A percentile compares a stretch with the other conserved stretches of the same genome.
Evolutionary conservation across 2,113 vertebrate genomes (phyloP).

Genomic region (Ochotona princeps): DNA sequence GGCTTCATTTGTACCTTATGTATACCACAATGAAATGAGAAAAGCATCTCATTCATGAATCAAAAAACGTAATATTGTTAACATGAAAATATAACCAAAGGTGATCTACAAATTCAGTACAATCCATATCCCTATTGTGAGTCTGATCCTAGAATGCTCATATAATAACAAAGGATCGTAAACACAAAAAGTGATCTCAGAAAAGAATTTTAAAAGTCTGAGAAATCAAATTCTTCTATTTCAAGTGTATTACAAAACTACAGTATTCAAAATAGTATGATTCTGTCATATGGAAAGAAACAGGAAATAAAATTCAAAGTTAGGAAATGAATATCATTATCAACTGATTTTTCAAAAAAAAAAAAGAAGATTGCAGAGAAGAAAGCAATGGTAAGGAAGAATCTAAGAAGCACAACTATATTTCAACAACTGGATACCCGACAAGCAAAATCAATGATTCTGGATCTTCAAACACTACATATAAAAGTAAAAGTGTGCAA

Average conservation of each 20-base stretch:
- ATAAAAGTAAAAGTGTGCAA: neutral
- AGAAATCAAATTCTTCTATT: neutral
- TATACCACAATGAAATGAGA: slow-evolving; percentile 30
- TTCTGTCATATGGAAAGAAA: neutral
- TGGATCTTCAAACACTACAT: neutral
- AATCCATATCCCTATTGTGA: neutral
- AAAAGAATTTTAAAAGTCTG: neutral
- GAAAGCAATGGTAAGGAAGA: neutral
- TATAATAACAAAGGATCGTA: neutral
- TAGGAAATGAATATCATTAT: neutral
- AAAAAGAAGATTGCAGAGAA: neutral
- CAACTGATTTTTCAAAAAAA: neutral
- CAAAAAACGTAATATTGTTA: neutral
- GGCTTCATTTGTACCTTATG: neutral
- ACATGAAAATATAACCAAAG: slow-evolving; percentile 12
- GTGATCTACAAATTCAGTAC: neutral
- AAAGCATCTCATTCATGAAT: neutral
- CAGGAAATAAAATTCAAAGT: neutral
- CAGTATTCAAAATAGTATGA: neutral
- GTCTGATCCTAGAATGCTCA: neutral
- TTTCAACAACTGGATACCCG: neutral
- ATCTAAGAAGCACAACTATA: neutral
- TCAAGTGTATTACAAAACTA: neutral
- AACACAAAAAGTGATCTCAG: neutral
- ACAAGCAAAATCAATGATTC: neutral